Evolutionary conservation across 53 echinoderm and acorn worm species (phyloP).

Genomic region (Mesocentrotus franciscanus): DNA sequence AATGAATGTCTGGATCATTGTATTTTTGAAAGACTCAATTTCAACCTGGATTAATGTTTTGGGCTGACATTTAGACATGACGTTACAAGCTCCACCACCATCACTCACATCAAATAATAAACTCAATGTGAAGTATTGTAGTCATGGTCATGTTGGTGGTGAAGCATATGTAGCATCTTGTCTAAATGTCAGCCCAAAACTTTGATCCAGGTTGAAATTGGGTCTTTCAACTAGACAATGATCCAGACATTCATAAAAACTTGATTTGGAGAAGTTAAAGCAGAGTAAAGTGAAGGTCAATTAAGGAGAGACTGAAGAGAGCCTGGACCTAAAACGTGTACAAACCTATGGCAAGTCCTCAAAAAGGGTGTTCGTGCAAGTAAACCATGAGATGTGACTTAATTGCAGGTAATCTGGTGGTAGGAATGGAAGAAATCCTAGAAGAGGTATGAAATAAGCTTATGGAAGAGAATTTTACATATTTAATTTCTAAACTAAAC

Average conservation of each 20-base stretch:
- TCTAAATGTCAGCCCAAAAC: slow-evolving; percentile 16
- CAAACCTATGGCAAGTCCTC: slow-evolving; percentile 17
- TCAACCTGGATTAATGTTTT: slow-evolving; percentile 16
- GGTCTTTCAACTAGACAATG: slow-evolving; percentile 16
- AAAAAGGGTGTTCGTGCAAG: slow-evolving; percentile 3
- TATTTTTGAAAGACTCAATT: slow-evolving; percentile 15
- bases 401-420: slow-evolving; percentile 17
- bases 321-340: slow-evolving; percentile 17
- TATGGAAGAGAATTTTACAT: slow-evolving; percentile 16
- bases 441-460: slow-evolving; percentile 16
- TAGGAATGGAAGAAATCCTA: slow-evolving; percentile 16
- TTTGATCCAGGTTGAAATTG: slow-evolving; percentile 3
- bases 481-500: slow-evolving; percentile 3
- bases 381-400: slow-evolving; percentile 16
- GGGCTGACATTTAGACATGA: slow-evolving; percentile 17
- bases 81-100: slow-evolving; percentile 17
- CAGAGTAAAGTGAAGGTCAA: slow-evolving; percentile 16
- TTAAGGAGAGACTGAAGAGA: background rate
- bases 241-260: slow-evolving; percentile 16
- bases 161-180: slow-evolving; percentile 5
- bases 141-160: slow-evolving; percentile 17
- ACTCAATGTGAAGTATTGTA: slow-evolving; percentile 16
- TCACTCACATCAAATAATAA: slow-evolving; percentile 16
- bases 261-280: slow-evolving; percentile 16
- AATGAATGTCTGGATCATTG: slow-evolving; percentile 16